Base-by-base conservation (phyloP, 1,140 invertebrate genomes). In the Trypoxylus dichotomus region DNA sequence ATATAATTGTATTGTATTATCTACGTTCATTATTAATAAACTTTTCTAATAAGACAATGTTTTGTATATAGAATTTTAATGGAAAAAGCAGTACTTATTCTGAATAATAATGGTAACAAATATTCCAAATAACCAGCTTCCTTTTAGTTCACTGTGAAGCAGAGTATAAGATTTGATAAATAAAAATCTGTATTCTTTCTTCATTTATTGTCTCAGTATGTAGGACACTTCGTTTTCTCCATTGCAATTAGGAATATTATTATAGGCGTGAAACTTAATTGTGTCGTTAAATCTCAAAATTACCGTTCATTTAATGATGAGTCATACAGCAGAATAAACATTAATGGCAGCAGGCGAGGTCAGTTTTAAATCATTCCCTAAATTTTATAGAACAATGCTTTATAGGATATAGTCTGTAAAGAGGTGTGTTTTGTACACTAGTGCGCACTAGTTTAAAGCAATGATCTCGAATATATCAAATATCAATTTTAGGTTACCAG, bases 341-440 rank as follows among this genome's bases (percentile, higher is more conserved):
- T 27, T 68, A 68, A 68, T 68, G 24, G 27, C 27, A 68, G 60
- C 27, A 13, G 60, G 27, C 60, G 60, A 68, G 60, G 60, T 68
- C 60, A 29, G 60, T 21, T 27, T 68, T 25, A 68, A 68, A 54
- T 54, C 47, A 54, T 54, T 54, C 19, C 47, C 47, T 19, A 54
- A 54, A 54, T 54, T 54, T 54, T 54, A n/a, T 54, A 54, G 47
- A 54, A 54, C 47, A 54, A 54, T 54, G 47, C 47, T 54, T 54
- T 54, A 3, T n/a, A 0, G 10, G 32, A 8, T 8, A 37, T 32
- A 32, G 29, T 7, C 10, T 37, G 32, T 54, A 54, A 19, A 43
- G 15, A 15, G 47, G 47, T 54, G 47, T 54, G 47, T 54, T 54
- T 5, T 54, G 15, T 54, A 54, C 15, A 15, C n/a, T 47, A 47